Conservation (phyloP, 1,140 invertebrate genomes). For the Coelopa frigida region DNA sequence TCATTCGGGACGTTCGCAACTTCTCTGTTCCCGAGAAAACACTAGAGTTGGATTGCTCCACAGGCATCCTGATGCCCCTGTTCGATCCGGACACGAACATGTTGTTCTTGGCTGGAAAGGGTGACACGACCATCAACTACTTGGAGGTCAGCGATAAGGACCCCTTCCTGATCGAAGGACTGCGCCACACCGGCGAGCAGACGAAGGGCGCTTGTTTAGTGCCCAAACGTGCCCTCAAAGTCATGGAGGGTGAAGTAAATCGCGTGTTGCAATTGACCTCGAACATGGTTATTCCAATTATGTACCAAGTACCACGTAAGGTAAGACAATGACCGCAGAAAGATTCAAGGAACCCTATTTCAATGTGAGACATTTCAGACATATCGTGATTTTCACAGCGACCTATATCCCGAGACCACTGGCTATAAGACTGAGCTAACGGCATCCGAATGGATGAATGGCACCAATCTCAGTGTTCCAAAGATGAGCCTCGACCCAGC, state of each 20-base stretch:
- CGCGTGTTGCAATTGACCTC: constrained; percentile 77
- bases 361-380: constrained; percentile 53
- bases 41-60: constrained; percentile 78
- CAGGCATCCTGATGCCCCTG: constrained; percentile 81
- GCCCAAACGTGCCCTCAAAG: constrained; percentile 83
- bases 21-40: constrained; percentile 69
- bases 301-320: constrained; percentile 90
- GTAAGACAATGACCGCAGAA: constrained; percentile 43
- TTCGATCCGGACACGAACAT: constrained; percentile 89
- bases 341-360: not conserved
- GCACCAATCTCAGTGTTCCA: constrained; percentile 60
- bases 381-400: constrained; percentile 88
- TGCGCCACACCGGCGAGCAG: constrained; percentile 61
- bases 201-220: constrained; percentile 87
- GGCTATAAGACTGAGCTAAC: constrained; percentile 68
- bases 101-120: constrained; percentile 90
- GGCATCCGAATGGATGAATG: constrained; percentile 69
- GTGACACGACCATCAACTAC: constrained; percentile 78
- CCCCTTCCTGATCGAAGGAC: constrained; percentile 74
- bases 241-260: constrained; percentile 94
- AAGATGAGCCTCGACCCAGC: constrained; percentile 75
- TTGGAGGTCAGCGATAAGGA: constrained; percentile 80
- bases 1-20: constrained; percentile 79
- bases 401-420: constrained; percentile 83
- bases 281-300: constrained; percentile 79